Percentiles rank a stretch among this genome's conserved stretches.
phyloP scores from a whole-genome alignment of 2,797 vertebrate genomes.

The Masticophis lateralis region DNA sequence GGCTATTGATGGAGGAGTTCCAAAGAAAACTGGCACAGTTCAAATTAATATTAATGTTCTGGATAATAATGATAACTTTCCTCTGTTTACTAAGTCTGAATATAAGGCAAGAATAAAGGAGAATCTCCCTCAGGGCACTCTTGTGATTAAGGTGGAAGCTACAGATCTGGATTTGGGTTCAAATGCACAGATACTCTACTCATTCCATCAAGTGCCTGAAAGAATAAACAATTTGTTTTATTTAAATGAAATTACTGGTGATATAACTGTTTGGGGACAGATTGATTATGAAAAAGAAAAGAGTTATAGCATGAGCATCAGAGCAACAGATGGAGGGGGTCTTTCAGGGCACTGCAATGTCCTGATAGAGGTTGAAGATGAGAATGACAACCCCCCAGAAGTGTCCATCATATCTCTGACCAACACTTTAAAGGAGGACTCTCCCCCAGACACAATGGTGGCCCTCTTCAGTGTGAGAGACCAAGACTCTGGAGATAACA shows the following conservation, averaged over 20 bases:
- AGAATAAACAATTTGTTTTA: not conserved
- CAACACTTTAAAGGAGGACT: constrained; percentile 59
- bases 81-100: not conserved
- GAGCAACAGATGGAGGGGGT: not conserved
- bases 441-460: constrained; percentile 47
- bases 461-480: constrained; percentile 62
- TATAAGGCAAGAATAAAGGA: not conserved
- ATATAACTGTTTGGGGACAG: constrained; percentile 44
- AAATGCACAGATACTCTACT: constrained; percentile 52
- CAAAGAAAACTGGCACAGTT: constrained; percentile 31
- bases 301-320: not conserved
- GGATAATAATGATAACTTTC: not conserved
- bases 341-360: not conserved
- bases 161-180: constrained; percentile 30
- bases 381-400: constrained; percentile 54
- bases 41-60: constrained; percentile 20
- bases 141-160: not conserved
- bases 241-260: constrained; percentile 31
- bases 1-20: not conserved
- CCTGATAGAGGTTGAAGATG: not conserved
- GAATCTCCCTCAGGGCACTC: not conserved
- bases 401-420: constrained; percentile 52
- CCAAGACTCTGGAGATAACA: constrained; percentile 4
- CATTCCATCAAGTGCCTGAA: constrained; percentile 38
- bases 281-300: constrained; percentile 49